Base-by-base conservation (phyloP, 2,113 vertebrate species). In the Psilopogon haemacephalus region DNA sequence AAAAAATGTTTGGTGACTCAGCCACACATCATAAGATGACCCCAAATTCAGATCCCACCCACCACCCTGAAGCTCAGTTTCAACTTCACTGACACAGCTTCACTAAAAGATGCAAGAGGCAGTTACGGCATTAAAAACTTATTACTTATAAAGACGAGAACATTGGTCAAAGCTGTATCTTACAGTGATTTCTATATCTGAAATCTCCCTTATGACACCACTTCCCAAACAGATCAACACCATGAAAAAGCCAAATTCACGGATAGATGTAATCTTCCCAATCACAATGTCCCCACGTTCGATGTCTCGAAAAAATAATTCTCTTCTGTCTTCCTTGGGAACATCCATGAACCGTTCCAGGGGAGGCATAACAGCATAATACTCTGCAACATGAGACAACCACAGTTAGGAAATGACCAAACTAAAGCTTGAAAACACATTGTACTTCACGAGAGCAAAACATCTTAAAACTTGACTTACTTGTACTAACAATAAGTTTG, bases 161-260 rank as follows among this genome's bases (percentile, higher is more conserved):
- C 2, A 73, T 2, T 8, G 37, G 60, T 9, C n/a, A 67, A 64
- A 65, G 27, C 44, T 44, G 3, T 16, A 52, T 74, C 98, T 96
- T 97, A 99, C 99, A 85, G 98, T 99, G 91, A 99, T 98, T 96
- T 99, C 99, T 33, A 99, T 95, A 92, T 99, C 98, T 42, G 98
- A 97, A 27, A 99, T 98, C 85, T 99, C 98, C 95, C 99, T 98
- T 76, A 97, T 92, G 92, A 98, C 97, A 52, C 99, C 98, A 44
- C 98, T 98, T 91, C 98, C 98, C 84, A 98, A 97, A 81, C 98
- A 99, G 65, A 99, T 98, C 84, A 99, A 97, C 71, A 98, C 99
- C 94, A 99, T 98, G 94, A 99, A 99, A 97, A 99, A 99, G 58
- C 99, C 99, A 28, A 99, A 99, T 88, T 99, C 99, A 50, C 99